Base-by-base conservation (phyloP, 2,797 vertebrate genomes). In the Menidia menidia region DNA sequence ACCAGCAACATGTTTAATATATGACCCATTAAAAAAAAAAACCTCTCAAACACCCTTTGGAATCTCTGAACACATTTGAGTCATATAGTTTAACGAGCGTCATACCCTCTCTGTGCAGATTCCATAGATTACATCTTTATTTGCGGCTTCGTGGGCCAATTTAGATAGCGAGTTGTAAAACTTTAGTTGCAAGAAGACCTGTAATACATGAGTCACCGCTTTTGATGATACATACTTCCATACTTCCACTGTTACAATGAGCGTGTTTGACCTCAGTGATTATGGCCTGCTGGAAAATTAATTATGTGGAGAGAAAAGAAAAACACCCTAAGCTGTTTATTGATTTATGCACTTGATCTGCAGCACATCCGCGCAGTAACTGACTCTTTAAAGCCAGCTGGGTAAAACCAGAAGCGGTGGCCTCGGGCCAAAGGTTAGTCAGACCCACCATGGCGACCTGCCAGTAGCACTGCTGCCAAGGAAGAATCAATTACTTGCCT, bases 401-500 rank as follows among this genome's bases (percentile, higher is more conserved):
- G 76, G 74, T 61, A 76, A 78, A 64, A 83, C 72, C 67, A 68
- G 78, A 58, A 62, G 78, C 74, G 56, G 50, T 74, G 82, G 78
- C 71, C 67, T 6, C 13, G 52, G 81, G 70, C 33, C 48, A 75
- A 64, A 88, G 87, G 84, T 86, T 78, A 78, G 31, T 52, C 66
- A 56, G 65, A 72, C 55, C 63, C 68, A 53, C 54, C 0, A 0
- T 73, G 77, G 73, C 63, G 55, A 63, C 66, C 63, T 84, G 58
- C 77, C 69, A 81, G 68, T 51, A 72, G 31, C 14, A 50, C 6
- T 9, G 39, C 68, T 79, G 72, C 68, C 9, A 41, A 44, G 50
- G 45, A 15, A 30, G 69, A 84, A 89, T 89, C 83, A 85, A 84
- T 90, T 35, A 57, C 67, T 63, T 65, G 39, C 71, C 77, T 75